phyloP scores from a whole-genome alignment of 1,140 invertebrate species.

The Temnothorax curvispinosus region DNA sequence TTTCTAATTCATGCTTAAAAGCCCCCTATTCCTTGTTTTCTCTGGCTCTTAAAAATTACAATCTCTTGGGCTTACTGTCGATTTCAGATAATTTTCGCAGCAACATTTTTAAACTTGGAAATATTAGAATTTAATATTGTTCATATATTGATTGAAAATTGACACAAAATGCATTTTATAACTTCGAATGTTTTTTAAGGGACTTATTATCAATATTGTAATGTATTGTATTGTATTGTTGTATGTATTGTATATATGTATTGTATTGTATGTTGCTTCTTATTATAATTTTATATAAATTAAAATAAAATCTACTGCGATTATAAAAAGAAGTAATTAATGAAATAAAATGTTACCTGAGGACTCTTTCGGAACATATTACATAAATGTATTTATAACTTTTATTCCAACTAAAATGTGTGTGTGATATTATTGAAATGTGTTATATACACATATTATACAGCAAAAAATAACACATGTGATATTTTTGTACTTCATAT shows the following conservation, averaged over 20 bases:
- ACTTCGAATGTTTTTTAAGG: background rate
- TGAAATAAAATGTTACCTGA: background rate
- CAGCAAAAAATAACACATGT: background rate
- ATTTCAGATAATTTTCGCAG: background rate
- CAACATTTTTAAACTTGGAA: background rate
- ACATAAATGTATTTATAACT: background rate
- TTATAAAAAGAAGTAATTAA: background rate
- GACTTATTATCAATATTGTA: background rate
- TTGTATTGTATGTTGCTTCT: background rate
- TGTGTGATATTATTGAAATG: background rate
- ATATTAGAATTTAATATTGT: background rate
- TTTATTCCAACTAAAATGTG: background rate
- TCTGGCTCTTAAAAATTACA: slow-evolving; percentile 18
- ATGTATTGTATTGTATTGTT: too few species aligned
- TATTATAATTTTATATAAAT: background rate
- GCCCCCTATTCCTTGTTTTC: background rate
- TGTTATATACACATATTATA: background rate
- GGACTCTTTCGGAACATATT: background rate
- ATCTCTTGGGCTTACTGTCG: background rate
- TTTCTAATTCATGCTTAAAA: slow-evolving; percentile 62
- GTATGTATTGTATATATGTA: too few species aligned
- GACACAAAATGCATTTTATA: background rate
- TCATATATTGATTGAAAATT: background rate
- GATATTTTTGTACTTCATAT: background rate
- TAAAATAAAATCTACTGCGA: background rate